Base-by-base conservation (phyloP, 2,797 vertebrate genomes). In the Oreochromis grahami region DNA sequence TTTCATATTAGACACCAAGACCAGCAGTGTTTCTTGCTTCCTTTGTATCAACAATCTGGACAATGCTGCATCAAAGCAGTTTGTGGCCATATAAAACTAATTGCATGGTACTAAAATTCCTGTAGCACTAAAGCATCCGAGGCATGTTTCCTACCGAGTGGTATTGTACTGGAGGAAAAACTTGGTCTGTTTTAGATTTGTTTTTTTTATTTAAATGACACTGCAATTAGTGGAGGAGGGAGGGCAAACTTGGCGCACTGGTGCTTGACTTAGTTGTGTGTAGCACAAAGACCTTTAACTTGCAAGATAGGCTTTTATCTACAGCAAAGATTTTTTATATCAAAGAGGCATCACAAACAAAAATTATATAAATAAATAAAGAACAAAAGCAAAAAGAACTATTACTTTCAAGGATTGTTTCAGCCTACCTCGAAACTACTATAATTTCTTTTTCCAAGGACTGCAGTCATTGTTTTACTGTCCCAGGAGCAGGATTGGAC, bases 31-130 rank as follows among this genome's bases (percentile, higher is more conserved):
- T 72, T 72, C 43, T 72, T 48, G 9, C 15, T 48, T 32, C 43
- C 15, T 14, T 72, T 72, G 21, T 72, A 48, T 48, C 41, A 12
- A 48, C 17, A 72, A 72, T 72, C 63, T 63, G 24, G 79, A 56
- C 58, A 17, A 70, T 55, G 80, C 48, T 26, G 72, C 13, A n/a
- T 83, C 84, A 63, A 36, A 76, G 77, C 52, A 83, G 55, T 43
- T 72, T 56, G 83, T 90, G 91, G 89, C 88, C 86, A 86, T 91
- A 70, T 85, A 83, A 88, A 90, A 84, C 76, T 84, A 91, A 93
- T 79, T 90, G 78, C 72, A 92, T 82, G 79, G 80, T 92, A 84
- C 80, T 7, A 17, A 86, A 80, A 86, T 85, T 89, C 80, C 55
- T 84, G 38, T 8, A 81, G 77, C 77, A 60, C 55, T 86, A 81